Conservation (phyloP, 2,113 vertebrate genomes). For the Copsychus sechellarum region DNA sequence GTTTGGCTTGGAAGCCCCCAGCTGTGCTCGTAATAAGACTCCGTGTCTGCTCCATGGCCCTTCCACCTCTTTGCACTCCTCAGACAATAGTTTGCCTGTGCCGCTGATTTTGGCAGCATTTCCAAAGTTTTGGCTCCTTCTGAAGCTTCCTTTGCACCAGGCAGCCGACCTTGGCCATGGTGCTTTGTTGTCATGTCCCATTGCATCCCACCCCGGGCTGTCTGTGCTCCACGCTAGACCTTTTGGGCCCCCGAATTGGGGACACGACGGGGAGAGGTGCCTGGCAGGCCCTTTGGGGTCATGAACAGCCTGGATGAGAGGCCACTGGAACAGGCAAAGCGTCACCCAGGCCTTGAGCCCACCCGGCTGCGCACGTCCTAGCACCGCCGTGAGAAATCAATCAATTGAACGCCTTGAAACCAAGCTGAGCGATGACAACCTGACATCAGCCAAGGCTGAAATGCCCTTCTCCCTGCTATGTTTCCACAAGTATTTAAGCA, state of each 20-base stretch:
- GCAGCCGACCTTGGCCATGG: not conserved
- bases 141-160: not conserved
- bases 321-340: not conserved
- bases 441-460: not conserved
- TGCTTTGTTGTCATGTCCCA: not conserved
- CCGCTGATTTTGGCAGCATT: not conserved
- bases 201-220: too few relatives aligned
- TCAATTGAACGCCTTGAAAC: not conserved
- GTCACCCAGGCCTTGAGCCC: not conserved
- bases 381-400: rapidly evolving
- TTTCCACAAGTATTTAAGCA: not conserved
- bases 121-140: not conserved
- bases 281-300: not conserved
- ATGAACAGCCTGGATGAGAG: not conserved
- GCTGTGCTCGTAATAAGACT: not conserved
- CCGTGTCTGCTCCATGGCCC: not conserved
- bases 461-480: not conserved
- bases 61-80: slow-evolving; percentile 29
- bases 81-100: not conserved
- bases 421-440: rapidly evolving
- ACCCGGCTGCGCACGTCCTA: rapidly evolving
- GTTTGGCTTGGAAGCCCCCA: not conserved
- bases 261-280: not conserved
- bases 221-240: rapidly evolving
- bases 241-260: rapidly evolving